Conservation (phyloP, 2,113 vertebrate genomes). For the Poeciliopsis occidentalis region DNA sequence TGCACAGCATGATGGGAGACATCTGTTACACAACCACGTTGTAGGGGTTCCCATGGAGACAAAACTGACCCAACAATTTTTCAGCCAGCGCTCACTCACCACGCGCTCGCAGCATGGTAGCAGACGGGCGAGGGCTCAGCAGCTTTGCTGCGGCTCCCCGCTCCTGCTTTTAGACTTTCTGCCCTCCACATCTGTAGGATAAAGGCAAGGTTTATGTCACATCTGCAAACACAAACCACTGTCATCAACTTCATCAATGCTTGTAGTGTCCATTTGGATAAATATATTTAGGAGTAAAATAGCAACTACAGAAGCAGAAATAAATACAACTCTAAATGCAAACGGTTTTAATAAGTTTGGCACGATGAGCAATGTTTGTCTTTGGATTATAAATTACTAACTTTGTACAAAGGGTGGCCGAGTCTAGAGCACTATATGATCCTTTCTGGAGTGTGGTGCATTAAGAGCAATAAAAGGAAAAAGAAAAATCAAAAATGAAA, state of each 20-base stretch:
- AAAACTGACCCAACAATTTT: slow-evolving; percentile 27
- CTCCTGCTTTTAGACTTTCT: slow-evolving; percentile 98
- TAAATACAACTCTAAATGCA: slow-evolving; percentile 51
- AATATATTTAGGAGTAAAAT: slow-evolving; percentile 44
- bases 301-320: slow-evolving; percentile 54
- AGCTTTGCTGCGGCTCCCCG: slow-evolving; percentile 92
- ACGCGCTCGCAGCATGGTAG: slow-evolving; percentile 89
- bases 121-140: slow-evolving; percentile 83
- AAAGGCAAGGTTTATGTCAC: slow-evolving; percentile 91
- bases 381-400: slow-evolving; percentile 67
- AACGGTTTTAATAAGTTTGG: slow-evolving; percentile 21
- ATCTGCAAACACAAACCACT: slow-evolving; percentile 48
- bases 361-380: slow-evolving; percentile 57
- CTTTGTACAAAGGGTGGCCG: slow-evolving; percentile 54
- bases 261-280: slow-evolving; percentile 26
- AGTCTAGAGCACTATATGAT: slow-evolving; percentile 24
- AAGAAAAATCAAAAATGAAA: slow-evolving; percentile 20
- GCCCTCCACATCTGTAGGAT: slow-evolving; percentile 98
- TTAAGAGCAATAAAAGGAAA: slow-evolving; percentile 11
- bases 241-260: slow-evolving; percentile 20
- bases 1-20: slow-evolving; percentile 66
- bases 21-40: slow-evolving; percentile 72
- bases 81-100: slow-evolving; percentile 89
- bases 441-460: not conserved
- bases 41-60: slow-evolving; percentile 70